A percentile compares a stretch with the other conserved stretches of the same genome.
Conservation (phyloP, 2,888 invertebrate genomes). For the Phaedon cochleariae region DNA sequence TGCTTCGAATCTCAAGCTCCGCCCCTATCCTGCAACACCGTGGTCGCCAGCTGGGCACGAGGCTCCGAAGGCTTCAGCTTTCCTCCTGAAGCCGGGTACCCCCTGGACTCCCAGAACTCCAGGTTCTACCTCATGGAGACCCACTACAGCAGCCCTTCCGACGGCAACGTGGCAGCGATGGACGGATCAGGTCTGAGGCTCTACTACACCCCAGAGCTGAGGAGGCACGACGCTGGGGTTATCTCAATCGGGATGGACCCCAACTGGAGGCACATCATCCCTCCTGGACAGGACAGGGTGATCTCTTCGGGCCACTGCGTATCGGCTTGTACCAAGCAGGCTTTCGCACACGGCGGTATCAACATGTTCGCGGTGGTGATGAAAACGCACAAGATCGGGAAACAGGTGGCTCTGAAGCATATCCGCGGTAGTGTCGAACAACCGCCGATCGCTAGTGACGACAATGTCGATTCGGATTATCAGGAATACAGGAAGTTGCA, state of each 20-base stretch:
- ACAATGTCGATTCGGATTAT: constrained; percentile 75
- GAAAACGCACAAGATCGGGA: constrained; percentile 74
- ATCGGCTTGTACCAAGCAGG: constrained; percentile 72
- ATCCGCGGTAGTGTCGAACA: constrained; percentile 70
- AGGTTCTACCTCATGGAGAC: constrained; percentile 74
- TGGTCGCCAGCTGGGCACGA: constrained; percentile 75
- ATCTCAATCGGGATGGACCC: constrained; percentile 74
- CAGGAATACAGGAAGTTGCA: constrained; percentile 73
- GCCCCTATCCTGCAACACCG: constrained; percentile 71
- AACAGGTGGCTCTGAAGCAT: constrained; percentile 72
- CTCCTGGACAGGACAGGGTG: constrained; percentile 74
- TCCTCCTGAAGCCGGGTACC: constrained; percentile 76
- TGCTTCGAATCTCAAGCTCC: constrained; percentile 69
- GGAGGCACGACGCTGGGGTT: constrained; percentile 75
- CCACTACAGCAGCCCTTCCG: constrained; percentile 72
- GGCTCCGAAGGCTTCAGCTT: constrained; percentile 77
- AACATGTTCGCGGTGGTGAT: constrained; percentile 76
- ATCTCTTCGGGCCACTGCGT: constrained; percentile 77
- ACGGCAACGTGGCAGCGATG: constrained; percentile 61
- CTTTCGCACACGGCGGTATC: constrained; percentile 70
- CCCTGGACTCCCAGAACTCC: constrained; percentile 70
- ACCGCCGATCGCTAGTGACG: constrained; percentile 72
- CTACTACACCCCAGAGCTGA: constrained; percentile 71
- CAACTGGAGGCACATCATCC: constrained; percentile 77
- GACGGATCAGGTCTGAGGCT: constrained; percentile 75